Evolutionary conservation across 1,140 invertebrate genomes (phyloP).

Genomic region (Dendroctonus valens): DNA sequence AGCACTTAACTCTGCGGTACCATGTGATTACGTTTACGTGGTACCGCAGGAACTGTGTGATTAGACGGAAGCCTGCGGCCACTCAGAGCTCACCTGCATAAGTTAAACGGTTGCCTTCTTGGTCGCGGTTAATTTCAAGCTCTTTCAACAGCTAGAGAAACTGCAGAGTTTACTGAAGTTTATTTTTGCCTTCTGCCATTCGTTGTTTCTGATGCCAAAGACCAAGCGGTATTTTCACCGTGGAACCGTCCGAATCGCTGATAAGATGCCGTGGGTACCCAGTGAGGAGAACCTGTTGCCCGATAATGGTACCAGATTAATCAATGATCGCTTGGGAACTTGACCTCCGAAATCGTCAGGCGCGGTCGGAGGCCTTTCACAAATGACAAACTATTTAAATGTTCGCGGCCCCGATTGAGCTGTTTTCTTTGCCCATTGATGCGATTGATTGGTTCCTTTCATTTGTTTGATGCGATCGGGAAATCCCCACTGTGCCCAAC

Average conservation of each 20-base stretch:
- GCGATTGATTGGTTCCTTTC: neutral
- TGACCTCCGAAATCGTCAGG: conserved; percentile 22
- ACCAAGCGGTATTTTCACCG: too few species aligned
- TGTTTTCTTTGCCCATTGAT: neutral
- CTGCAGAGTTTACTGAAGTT: neutral
- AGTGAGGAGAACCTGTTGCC: conserved; percentile 14
- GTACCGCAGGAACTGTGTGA: conserved; percentile 23
- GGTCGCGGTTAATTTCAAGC: conserved; percentile 12
- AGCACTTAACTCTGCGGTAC: conserved; percentile 17
- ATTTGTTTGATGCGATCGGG: too few species aligned
- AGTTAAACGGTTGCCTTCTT: conserved; percentile 28
- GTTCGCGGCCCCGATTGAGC: too few species aligned
- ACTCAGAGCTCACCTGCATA: conserved; percentile 22
- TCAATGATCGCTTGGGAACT: conserved; percentile 22
- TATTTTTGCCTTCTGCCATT: too few species aligned
- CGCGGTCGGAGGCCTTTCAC: conserved; percentile 21
- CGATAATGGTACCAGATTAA: conserved; percentile 17
- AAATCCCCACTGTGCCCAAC: too few species aligned
- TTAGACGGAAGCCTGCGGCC: conserved; percentile 28
- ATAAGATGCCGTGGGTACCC: neutral
- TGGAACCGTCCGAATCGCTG: too few species aligned
- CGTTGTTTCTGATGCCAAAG: too few species aligned
- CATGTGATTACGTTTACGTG: conserved; percentile 27
- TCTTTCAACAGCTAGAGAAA: conserved; percentile 1
- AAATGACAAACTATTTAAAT: conserved; percentile 15